These are phyloP conservation scores for Sialia sialis DNA, from an alignment of 2,113 vertebrate species.

Conservation along the genomic window DNA sequence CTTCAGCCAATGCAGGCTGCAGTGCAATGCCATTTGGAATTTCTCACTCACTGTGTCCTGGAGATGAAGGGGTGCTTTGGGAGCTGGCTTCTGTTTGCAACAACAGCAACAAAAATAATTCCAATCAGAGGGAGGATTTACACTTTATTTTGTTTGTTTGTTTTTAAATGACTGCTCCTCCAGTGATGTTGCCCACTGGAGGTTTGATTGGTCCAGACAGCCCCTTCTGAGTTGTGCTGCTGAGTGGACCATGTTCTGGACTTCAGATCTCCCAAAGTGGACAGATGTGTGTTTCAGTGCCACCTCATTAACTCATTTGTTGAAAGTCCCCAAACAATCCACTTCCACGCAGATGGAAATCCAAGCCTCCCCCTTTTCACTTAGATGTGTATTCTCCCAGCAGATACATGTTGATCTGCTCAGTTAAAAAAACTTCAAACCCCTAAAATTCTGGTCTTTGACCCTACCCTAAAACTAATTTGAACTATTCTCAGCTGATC, in stretches of 20 bases:
- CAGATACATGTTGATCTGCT: not conserved
- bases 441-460: slow-evolving; percentile 20
- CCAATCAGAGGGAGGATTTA: not conserved
- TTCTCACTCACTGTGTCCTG: not conserved
- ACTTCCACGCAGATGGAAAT: slow-evolving; percentile 39
- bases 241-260: not conserved
- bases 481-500: slow-evolving; percentile 51
- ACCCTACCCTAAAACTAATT: slow-evolving; percentile 52
- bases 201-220: not conserved
- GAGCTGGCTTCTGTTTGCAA: not conserved
- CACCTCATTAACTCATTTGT: slow-evolving; percentile 51
- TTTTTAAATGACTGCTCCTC: not conserved
- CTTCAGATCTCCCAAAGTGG: not conserved
- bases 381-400: slow-evolving; percentile 17
- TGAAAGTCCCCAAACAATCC: slow-evolving; percentile 18
- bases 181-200: not conserved
- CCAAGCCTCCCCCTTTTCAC: not conserved
- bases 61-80: not conserved
- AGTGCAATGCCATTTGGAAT: fast-evolving
- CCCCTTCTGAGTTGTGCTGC: not conserved
- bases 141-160: no score
- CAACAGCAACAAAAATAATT: not conserved
- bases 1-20: not conserved
- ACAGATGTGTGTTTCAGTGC: not conserved
- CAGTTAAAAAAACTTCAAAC: slow-evolving; percentile 29